A percentile compares a stretch with the other conserved stretches of the same genome.
These are phyloP conservation scores for Coelinius sp. DNA, from an alignment of 2,888 invertebrate genomes.

Conservation along the genomic window DNA sequence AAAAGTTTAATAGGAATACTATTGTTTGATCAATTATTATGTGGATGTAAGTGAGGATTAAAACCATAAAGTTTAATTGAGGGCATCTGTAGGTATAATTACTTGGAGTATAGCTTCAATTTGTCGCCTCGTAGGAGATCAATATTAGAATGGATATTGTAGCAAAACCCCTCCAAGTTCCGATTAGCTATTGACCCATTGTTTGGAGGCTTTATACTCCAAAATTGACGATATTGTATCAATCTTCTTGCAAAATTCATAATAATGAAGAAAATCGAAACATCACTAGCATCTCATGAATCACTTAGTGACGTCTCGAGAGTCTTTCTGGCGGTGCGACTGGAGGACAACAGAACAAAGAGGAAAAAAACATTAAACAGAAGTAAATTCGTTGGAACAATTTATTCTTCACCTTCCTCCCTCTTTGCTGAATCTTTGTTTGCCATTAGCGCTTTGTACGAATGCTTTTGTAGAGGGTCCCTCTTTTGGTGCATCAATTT, in stretches of 20 bases:
- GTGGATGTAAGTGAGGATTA: not conserved
- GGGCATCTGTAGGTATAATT: not conserved
- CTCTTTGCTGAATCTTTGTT: not conserved
- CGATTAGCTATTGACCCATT: not conserved
- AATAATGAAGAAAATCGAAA: constrained; percentile 36
- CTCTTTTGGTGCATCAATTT: not conserved
- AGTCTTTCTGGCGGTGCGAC: constrained; percentile 23
- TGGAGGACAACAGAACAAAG: constrained; percentile 8
- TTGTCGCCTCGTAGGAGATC: not conserved
- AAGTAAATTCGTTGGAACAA: constrained; percentile 1
- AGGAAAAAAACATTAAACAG: not conserved
- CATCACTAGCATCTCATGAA: constrained; percentile 23
- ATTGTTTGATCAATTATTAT: not conserved
- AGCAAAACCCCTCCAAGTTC: not conserved
- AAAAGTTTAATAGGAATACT: not conserved
- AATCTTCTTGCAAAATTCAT: no score
- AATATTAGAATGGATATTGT: constrained; percentile 8
- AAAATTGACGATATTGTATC: no score
- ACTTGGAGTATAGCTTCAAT: not conserved
- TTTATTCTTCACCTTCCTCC: constrained; percentile 16
- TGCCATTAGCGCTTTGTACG: not conserved
- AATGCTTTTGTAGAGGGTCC: not conserved
- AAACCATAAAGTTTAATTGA: no score
- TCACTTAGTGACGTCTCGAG: constrained; percentile 34
- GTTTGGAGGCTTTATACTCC: not conserved